Evolutionary conservation across 2,888 invertebrate species (phyloP).

Genomic region (Clanis bilineata): DNA sequence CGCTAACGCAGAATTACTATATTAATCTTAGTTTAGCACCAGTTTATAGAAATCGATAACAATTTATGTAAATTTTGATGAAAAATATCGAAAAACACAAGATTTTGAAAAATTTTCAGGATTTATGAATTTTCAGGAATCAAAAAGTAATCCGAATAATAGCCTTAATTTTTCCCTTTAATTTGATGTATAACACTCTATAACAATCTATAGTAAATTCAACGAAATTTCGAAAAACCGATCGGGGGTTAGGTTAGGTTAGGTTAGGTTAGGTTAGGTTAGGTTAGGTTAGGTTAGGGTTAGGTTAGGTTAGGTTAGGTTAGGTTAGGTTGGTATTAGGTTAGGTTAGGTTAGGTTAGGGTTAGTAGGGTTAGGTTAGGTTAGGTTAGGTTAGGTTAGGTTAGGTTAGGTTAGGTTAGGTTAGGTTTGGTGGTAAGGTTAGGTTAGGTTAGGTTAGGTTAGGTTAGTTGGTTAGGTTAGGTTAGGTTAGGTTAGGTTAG

Average conservation of each 20-base stretch:
- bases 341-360: constrained; percentile 24
- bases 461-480: constrained; percentile 28
- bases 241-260: constrained; percentile 22
- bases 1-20: too few relatives aligned
- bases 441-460: constrained; percentile 25
- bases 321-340: constrained; percentile 23
- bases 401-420: constrained; percentile 23
- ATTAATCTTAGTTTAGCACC: too few relatives aligned
- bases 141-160: too few relatives aligned
- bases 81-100: too few relatives aligned
- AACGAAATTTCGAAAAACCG: too few relatives aligned
- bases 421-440: constrained; percentile 23
- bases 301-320: constrained; percentile 23
- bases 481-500: constrained; percentile 27
- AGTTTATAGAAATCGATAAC: too few relatives aligned
- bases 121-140: too few relatives aligned
- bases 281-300: constrained; percentile 22
- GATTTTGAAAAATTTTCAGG: too few relatives aligned
- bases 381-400: constrained; percentile 26
- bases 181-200: too few relatives aligned
- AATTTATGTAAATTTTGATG: too few relatives aligned
- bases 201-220: too few relatives aligned
- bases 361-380: constrained; percentile 25
- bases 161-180: too few relatives aligned
- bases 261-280: constrained; percentile 22